Percentiles rank a stretch among this genome's conserved stretches.
These are phyloP conservation scores for Podilymbus podiceps DNA, from an alignment of 2,113 vertebrate species.

Conservation along the genomic window DNA sequence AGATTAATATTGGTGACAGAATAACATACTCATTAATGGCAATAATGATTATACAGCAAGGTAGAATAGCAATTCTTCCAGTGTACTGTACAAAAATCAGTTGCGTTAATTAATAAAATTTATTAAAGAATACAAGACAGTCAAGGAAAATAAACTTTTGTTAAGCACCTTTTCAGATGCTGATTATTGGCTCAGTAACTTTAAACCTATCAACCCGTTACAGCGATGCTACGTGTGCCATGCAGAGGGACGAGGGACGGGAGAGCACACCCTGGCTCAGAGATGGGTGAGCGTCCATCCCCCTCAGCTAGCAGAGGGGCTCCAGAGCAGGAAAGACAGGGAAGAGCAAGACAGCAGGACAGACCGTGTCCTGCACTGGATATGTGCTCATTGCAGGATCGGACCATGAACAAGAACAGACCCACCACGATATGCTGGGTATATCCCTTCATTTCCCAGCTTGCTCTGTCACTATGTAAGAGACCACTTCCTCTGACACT, in stretches of 20 bases:
- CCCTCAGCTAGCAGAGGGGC: too few relatives aligned
- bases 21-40: constrained; percentile 34
- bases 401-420: not conserved
- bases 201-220: not conserved
- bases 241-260: not conserved
- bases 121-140: constrained; percentile 60
- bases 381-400: fast-evolving
- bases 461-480: not conserved
- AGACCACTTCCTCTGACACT: not conserved
- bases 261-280: not conserved
- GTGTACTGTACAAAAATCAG: not conserved
- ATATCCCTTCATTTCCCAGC: not conserved
- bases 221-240: fast-evolving
- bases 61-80: constrained; percentile 34
- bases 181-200: not conserved
- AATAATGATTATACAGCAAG: constrained; percentile 37
- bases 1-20: constrained; percentile 45
- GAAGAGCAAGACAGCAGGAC: not conserved
- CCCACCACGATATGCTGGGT: not conserved
- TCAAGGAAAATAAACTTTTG: constrained; percentile 16
- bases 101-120: constrained; percentile 65
- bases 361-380: not conserved
- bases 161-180: constrained; percentile 7
- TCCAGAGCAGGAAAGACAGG: not conserved
- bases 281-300: fast-evolving